Conservation (phyloP, 2,113 vertebrate species). For the Acanthochromis polyacanthus region DNA sequence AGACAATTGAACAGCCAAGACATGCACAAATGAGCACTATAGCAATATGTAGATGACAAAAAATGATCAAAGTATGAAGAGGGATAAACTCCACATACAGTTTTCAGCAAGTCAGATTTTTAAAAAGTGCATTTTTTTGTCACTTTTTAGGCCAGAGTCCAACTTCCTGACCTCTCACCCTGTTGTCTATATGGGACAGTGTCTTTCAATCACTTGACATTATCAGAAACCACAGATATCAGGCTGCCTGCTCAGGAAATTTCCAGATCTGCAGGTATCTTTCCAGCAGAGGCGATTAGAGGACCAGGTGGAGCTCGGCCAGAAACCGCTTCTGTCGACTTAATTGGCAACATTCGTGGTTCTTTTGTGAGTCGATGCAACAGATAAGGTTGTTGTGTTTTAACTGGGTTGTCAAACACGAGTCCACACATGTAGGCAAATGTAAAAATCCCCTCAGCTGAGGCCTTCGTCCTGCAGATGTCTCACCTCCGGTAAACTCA, state of each 20-base stretch:
- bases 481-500: background rate
- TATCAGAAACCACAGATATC: conserved; percentile 1
- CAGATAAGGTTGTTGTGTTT: too few relatives aligned
- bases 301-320: background rate
- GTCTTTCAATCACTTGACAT: background rate
- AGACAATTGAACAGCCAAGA: background rate
- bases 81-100: background rate
- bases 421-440: too few relatives aligned
- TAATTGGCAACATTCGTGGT: background rate
- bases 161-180: conserved; percentile 23
- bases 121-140: too few relatives aligned
- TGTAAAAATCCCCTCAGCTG: too few relatives aligned
- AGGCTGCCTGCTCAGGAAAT: background rate
- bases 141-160: background rate
- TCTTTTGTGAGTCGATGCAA: too few relatives aligned
- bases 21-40: background rate
- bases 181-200: background rate
- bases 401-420: background rate
- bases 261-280: conserved; percentile 14
- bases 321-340: background rate
- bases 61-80: background rate
- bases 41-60: background rate
- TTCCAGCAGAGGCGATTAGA: background rate
- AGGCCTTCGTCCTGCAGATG: too few relatives aligned
- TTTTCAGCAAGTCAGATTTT: background rate